Percentiles rank a stretch among this genome's conserved stretches.
phyloP scores from a whole-genome alignment of 2,888 invertebrate genomes.

The Thymelicus acteon region DNA sequence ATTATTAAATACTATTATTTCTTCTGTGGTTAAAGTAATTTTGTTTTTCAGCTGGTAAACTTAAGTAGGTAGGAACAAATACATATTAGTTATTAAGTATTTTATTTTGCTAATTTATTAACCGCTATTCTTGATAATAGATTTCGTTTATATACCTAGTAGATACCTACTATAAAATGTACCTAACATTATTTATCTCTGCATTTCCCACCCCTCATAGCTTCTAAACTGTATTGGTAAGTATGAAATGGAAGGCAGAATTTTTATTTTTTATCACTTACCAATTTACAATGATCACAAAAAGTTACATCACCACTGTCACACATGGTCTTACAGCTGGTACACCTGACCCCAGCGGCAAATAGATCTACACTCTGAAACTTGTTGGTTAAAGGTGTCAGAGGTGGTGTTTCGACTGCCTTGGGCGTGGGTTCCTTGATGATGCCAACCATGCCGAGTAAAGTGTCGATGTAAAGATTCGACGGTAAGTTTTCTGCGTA shows the following conservation, averaged over 20 bases:
- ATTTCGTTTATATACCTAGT: no score
- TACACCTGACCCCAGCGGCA: constrained; percentile 64
- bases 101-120: neutral
- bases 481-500: constrained; percentile 86
- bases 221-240: no score
- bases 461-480: constrained; percentile 87
- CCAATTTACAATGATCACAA: constrained; percentile 87
- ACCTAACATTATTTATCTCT: no score
- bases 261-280: constrained; percentile 55
- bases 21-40: no score
- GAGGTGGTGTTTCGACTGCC: constrained; percentile 53
- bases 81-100: no score
- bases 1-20: no score
- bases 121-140: neutral
- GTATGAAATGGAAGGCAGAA: no score
- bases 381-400: constrained; percentile 46
- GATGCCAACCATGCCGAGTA: constrained; percentile 80
- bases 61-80: no score
- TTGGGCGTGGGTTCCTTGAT: constrained; percentile 43
- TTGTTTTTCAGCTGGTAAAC: no score
- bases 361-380: constrained; percentile 65
- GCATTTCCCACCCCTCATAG: no score
- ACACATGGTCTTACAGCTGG: constrained; percentile 67
- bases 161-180: no score
- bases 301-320: constrained; percentile 61